Base-by-base conservation (phyloP, 2,888 invertebrate genomes). In the Choristoneura rosaceana region DNA sequence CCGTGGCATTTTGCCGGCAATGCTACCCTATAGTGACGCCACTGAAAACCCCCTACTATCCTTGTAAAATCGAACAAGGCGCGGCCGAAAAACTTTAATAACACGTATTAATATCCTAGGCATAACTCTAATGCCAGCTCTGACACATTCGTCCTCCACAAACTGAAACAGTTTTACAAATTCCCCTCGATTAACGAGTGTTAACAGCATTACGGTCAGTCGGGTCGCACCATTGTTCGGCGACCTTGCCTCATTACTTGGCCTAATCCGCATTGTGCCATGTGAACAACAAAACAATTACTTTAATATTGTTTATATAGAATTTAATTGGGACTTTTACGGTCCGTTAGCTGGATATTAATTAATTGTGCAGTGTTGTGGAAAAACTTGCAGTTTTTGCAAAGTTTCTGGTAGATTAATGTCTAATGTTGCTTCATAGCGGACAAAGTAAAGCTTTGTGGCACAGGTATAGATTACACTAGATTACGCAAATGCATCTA, bases 291-390 rank as follows among this genome's bases (percentile, higher is more conserved):
- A 43, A 43, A 43, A 61, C 62, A 62, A 62, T 45, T 45, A 45
- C 62, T 45, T 45, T 62, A 62, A 62, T 62, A 62, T 62, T 62
- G 62, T 62, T 62, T 45, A 62, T 43, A 45, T 45, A 62, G 25
- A 62, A 62, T 25, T 62, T 62, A 62, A 62, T 62, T 62, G 62
- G 62, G 45, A 62, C 41, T 62, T 62, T 47, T n/a, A 25, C 62
- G 62, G 62, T 62, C 62, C 62, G 62, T 62, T 62, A 62, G 45
- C 17, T 33, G 45, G 25, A 45, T 45, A 14, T 62, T 25, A 62
- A 62, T 62, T 62, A 61, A 61, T 43, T 41, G 55, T 25, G 55
- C 25, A 55, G 55, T 25, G 55, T 55, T 55, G 55, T 55, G 55
- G 25, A 10, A 55, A 25, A 55, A 55, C 55, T 25, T 14, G n/a